Base-by-base conservation (phyloP, 2,888 invertebrate genomes). In the Aromia moschata region DNA sequence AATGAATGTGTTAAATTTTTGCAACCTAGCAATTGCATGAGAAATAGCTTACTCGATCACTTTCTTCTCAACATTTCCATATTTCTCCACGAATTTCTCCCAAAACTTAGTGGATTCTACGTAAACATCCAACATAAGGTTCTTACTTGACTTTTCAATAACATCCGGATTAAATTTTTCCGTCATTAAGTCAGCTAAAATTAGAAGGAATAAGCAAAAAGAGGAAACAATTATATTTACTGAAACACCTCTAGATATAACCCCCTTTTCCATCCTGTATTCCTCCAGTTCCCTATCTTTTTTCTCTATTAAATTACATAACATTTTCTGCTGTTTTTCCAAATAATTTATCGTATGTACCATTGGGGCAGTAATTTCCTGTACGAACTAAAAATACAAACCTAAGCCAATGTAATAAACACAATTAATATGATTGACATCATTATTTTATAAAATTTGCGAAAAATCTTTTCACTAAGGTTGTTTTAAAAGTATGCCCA, bases 251-350 rank as follows among this genome's bases (percentile, higher is more conserved):
- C 83, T 74, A 25, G 80, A 79, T 63, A 84, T 81, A 62, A 79
- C 75, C 36, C 81, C 83, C 56, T 82, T 83, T 73, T 84, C 82
- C 60, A 80, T 73, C 70, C 82, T 83, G 68, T 84, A 85, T 67
- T 84, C 83, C 46, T 81, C 78, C 56, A 87, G 83, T 75, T 86
- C 86, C 55, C 76, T 79, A 70, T 87, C 86, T 72, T 87, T 87
- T 56, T 81, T 82, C 41, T 77, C 74, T 20, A 87, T 62, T 20
- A 83, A 67, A 30, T 74, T 68, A 55, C 81, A 76, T 12, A 86
- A 70, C 56, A 81, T 77, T 43, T 69, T 68, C 67, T 85, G 80
- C 67, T 83, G 83, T 16, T 74, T 70, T 56, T 80, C 81, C 45
- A 86, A 79, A 64, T 83, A 81, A 58, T 80, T 73, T 12, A 85